These are phyloP conservation scores for Drosophila robusta DNA, from an alignment of 2,888 invertebrate species.

Conservation along the genomic window DNA sequence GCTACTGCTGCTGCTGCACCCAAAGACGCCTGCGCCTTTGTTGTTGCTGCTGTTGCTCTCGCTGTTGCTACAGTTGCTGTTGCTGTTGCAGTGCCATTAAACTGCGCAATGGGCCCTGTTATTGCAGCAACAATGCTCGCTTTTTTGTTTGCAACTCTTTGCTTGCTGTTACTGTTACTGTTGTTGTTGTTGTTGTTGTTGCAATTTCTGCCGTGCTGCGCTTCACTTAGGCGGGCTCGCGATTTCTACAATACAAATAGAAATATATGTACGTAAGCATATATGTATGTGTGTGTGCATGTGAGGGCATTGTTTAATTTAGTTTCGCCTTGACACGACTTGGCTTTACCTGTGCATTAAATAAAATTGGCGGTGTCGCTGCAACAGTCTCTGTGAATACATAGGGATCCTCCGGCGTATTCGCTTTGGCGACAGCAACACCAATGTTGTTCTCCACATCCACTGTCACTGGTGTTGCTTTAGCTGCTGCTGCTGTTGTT, in stretches of 20 bases:
- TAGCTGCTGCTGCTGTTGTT: conserved; percentile 26
- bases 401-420: conserved; percentile 85
- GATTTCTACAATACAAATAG: conserved; percentile 70
- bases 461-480: conserved; percentile 31
- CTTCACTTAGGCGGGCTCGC: conserved; percentile 78
- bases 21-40: conserved; percentile 79
- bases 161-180: conserved; percentile 46
- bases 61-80: conserved; percentile 32
- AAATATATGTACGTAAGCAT: conserved; percentile 2
- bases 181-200: conserved; percentile 40
- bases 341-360: conserved; percentile 83
- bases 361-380: conserved; percentile 84
- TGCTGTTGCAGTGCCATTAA: conserved; percentile 58
- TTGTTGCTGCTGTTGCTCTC: conserved; percentile 40
- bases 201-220: conserved; percentile 56
- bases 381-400: conserved; percentile 85
- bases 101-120: conserved; percentile 49
- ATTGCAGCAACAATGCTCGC: conserved; percentile 56
- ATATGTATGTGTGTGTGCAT: not conserved
- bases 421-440: conserved; percentile 62
- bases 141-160: conserved; percentile 48
- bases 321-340: conserved; percentile 36
- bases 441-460: conserved; percentile 50
- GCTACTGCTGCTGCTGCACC: conserved; percentile 46
- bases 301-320: conserved; percentile 31